Base-by-base conservation (phyloP, 2,888 invertebrate species). In the Galerucella nymphaeae region DNA sequence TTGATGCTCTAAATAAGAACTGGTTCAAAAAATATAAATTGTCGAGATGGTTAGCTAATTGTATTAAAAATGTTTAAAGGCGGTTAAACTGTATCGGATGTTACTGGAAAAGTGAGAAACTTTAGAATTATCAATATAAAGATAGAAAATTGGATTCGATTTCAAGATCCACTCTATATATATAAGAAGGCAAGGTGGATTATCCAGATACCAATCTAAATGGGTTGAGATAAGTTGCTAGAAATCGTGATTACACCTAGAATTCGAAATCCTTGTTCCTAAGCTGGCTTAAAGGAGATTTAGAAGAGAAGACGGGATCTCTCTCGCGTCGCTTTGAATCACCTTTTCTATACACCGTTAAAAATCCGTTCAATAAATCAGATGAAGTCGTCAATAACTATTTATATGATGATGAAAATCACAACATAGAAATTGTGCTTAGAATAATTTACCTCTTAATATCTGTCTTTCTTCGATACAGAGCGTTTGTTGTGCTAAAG, bases 191-290 rank as follows among this genome's bases (percentile, higher is more conserved):
- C 42, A 77, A 73, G 74, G 67, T 70, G 74, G 76, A 82, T 83
- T 82, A 83, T 80, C 79, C 79, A 78, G 82, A 81, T 82, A 80
- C 81, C 81, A 77, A 83, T 83, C 83, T 82, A 81, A 82, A 82
- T 82, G 80, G 82, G 78, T 78, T 77, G 80, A 80, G 80, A 81
- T 81, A 80, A 79, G 80, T 79, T 75, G 79, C 78, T 79, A 77
- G 78, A 77, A 81, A 80, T 82, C 81, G 80, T 83, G 83, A 83
- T 83, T 83, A 81, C 80, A 81, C 81, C 83, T 82, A 80, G 81
- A 82, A 82, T 82, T 83, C 76, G 80, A 81, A 82, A 82, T 82
- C 82, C 80, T 78, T 80, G 80, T 71, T 80, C 80, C 76, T 76
- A 70, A 75, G 72, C 79, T 70, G 71, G 75, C 71, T 73, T 65